A percentile compares a stretch with the other conserved stretches of the same genome.
phyloP scores from a whole-genome alignment of 2,888 invertebrate species.

The Tortrix viridana region DNA sequence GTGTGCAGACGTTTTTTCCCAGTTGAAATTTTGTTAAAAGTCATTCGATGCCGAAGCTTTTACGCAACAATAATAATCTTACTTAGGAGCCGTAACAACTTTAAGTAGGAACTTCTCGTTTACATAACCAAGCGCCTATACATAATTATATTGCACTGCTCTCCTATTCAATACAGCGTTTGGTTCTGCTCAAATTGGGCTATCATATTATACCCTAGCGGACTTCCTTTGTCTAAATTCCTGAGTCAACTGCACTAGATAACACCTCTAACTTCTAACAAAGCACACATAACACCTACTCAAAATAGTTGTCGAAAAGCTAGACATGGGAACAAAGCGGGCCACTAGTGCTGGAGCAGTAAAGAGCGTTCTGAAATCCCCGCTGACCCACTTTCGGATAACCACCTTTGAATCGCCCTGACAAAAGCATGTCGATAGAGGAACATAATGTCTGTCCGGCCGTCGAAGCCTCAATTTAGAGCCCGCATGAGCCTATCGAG shows the following conservation, averaged over 20 bases:
- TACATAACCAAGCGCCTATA: neutral
- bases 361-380: slow-evolving; percentile 65
- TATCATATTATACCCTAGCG: slow-evolving; percentile 17
- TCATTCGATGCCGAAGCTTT: no score
- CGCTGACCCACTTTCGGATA: slow-evolving; percentile 74
- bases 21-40: no score
- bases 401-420: slow-evolving; percentile 73
- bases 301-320: slow-evolving; percentile 57
- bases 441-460: slow-evolving; percentile 71
- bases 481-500: slow-evolving; percentile 71
- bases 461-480: slow-evolving; percentile 70
- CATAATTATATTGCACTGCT: neutral
- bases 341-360: slow-evolving; percentile 54
- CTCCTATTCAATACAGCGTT: slow-evolving; percentile 4
- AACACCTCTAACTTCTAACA: slow-evolving; percentile 45
- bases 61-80: no score
- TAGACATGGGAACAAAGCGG: slow-evolving; percentile 59
- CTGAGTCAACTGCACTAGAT: slow-evolving; percentile 40
- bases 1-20: neutral
- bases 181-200: slow-evolving; percentile 13
- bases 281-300: slow-evolving; percentile 47
- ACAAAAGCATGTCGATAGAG: slow-evolving; percentile 77
- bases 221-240: slow-evolving; percentile 31
- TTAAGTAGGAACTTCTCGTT: neutral
- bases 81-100: neutral